Percentiles rank a stretch among this genome's conserved stretches.
These are phyloP conservation scores for Neomorphus geoffroyi DNA, from an alignment of 2,797 vertebrate genomes.

Conservation along the genomic window DNA sequence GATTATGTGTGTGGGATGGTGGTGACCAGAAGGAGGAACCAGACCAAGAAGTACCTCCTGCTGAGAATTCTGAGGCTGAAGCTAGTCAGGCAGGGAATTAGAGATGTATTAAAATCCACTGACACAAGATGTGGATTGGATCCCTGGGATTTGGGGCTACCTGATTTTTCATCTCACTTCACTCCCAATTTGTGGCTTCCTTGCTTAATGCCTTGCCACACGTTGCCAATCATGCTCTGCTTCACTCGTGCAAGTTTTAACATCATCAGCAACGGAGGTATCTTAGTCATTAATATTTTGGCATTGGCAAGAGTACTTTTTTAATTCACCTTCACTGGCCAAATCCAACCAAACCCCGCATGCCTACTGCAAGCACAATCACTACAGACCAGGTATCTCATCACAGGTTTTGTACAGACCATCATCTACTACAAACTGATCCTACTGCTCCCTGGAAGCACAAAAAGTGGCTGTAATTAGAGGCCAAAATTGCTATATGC, in stretches of 20 bases:
- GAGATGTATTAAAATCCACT: neutral
- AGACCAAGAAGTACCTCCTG: neutral
- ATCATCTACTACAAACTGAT: neutral
- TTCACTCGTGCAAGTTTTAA: neutral
- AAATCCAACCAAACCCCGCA: neutral
- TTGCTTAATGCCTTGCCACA: neutral
- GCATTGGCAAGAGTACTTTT: neutral
- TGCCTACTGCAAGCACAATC: neutral
- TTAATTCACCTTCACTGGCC: neutral
- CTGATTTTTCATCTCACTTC: neutral
- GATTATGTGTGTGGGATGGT: neutral
- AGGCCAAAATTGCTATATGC: neutral
- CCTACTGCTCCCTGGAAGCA: neutral
- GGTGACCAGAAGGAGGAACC: neutral
- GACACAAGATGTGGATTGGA: accelerated
- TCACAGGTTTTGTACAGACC: neutral
- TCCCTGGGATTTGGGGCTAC: neutral
- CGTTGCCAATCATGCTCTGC: neutral
- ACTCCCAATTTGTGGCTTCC: neutral
- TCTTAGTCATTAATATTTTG: neutral
- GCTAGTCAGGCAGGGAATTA: neutral
- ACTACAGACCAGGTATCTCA: neutral
- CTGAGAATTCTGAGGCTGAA: neutral
- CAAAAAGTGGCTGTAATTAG: neutral
- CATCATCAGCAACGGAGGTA: neutral